Percentiles rank a stretch among this genome's conserved stretches.
Conservation (phyloP, 2,888 invertebrate species). For the Cheilosia pagana region DNA sequence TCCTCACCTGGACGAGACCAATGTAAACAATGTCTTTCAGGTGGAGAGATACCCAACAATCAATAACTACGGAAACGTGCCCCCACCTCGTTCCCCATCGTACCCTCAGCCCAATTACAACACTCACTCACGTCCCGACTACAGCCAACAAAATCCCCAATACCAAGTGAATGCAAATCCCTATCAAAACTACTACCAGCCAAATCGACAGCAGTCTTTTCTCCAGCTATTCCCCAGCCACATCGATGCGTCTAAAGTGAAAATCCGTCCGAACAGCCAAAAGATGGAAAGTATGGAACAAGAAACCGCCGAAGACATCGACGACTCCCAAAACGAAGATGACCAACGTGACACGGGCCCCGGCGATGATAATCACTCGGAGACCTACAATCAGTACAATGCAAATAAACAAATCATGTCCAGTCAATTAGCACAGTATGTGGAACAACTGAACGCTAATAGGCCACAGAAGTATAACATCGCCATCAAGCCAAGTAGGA, state of each 20-base stretch:
- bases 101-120: conserved; percentile 49
- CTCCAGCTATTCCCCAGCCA: conserved; percentile 77
- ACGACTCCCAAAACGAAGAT: conserved; percentile 65
- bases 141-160: not conserved
- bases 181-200: conserved; percentile 52
- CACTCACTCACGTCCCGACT: conserved; percentile 27
- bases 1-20: conserved; percentile 81
- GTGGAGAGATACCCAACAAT: conserved; percentile 79
- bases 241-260: conserved; percentile 78
- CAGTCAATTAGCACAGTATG: conserved; percentile 73
- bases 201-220: conserved; percentile 50
- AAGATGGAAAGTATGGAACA: conserved; percentile 80
- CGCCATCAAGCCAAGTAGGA: conserved; percentile 30
- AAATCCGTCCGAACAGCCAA: conserved; percentile 81
- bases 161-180: conserved; percentile 21
- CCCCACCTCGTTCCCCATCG: conserved; percentile 75
- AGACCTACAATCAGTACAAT: conserved; percentile 64
- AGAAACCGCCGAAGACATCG: conserved; percentile 76
- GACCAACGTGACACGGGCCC: conserved; percentile 49
- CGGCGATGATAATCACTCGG: conserved; percentile 37
- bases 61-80: conserved; percentile 71
- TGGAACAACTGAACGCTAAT: conserved; percentile 59
- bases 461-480: conserved; percentile 35
- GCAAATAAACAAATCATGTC: conserved; percentile 70
- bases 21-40: conserved; percentile 80